These are phyloP conservation scores for Diglossa cyanea DNA, from an alignment of 2,797 vertebrate genomes.

Conservation along the genomic window DNA sequence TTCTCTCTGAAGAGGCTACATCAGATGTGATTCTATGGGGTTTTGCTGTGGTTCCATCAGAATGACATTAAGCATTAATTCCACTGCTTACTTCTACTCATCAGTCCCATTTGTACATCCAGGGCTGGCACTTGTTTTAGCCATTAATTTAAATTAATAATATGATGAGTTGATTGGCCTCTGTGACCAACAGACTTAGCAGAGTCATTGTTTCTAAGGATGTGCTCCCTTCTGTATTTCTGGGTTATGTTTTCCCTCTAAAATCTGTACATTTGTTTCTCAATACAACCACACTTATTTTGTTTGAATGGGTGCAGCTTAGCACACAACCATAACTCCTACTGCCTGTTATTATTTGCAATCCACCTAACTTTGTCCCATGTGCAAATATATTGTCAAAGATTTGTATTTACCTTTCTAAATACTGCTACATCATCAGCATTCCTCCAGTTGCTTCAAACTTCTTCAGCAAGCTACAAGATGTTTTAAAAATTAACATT, in stretches of 20 bases:
- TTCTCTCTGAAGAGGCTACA: neutral
- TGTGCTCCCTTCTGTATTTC: neutral
- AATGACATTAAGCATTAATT: rapidly evolving
- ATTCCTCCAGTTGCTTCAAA: neutral
- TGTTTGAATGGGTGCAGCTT: neutral
- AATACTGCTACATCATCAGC: neutral
- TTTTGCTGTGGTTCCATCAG: neutral
- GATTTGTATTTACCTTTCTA: neutral
- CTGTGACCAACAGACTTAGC: neutral
- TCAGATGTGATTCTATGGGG: neutral
- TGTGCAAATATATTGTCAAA: neutral
- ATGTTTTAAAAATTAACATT: neutral
- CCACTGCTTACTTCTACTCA: neutral
- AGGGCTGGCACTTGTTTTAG: neutral
- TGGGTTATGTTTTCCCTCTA: neutral
- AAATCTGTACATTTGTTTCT: neutral
- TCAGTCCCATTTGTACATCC: neutral
- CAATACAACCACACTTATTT: neutral
- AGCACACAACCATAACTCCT: neutral
- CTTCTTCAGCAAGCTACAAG: neutral
- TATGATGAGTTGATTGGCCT: neutral
- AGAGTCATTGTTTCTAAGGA: neutral
- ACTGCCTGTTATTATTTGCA: neutral
- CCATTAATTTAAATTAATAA: neutral
- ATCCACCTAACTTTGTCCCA: neutral